Evolutionary conservation across 2,113 vertebrate genomes (phyloP), one percentile per base, ranked within the genome.

Genomic region (Motacilla alba): DNA sequence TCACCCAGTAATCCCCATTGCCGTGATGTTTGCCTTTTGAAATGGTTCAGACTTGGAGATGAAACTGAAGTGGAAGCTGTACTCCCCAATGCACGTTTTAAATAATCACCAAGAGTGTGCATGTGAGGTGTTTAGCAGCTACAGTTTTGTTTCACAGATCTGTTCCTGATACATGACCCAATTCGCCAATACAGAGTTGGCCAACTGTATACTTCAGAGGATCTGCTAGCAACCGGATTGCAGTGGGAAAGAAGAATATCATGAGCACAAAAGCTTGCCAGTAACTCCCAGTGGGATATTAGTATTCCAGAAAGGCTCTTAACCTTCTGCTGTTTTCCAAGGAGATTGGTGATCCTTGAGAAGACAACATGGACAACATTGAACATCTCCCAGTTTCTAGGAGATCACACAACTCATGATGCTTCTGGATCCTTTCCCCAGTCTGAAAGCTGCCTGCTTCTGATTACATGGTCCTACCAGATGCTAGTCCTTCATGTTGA

Each of bases 281-380:
- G 16, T 78, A 3, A 1, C 7, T 78, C 39, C 41, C 60, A 39
- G 30, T 15, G 16, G 26, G 41, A 93, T 74, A 62, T 50, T 13
- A 22, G 1, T 44, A 21, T 63, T 82, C 63, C 23, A 50, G 66
- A 75, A 82, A 63, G 11, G 7, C 9, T 81, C 26, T 63, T 67
- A 35, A 67, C 43, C 19, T 68, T 84, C 64, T 83, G 10, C 39
- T 49, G 6, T 55, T 64, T 19, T 62, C 63, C 62, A 37, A 47
- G 28, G 59, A 0, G 5, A 31, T 41, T 11, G 22, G 16, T 27
- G 30, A 39, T 53, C 22, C 55, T 77, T 58, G 55, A 67, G 59
- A 79, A 76, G 59, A 60, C 0, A 4, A 24, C 2, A 3, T 6
- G 10, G 43, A 46, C 0, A 0, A 8, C 55, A 33, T 3, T 53